Evolutionary conservation across 2,797 vertebrate species (phyloP).

Genomic region (Carcharodon carcharias): DNA sequence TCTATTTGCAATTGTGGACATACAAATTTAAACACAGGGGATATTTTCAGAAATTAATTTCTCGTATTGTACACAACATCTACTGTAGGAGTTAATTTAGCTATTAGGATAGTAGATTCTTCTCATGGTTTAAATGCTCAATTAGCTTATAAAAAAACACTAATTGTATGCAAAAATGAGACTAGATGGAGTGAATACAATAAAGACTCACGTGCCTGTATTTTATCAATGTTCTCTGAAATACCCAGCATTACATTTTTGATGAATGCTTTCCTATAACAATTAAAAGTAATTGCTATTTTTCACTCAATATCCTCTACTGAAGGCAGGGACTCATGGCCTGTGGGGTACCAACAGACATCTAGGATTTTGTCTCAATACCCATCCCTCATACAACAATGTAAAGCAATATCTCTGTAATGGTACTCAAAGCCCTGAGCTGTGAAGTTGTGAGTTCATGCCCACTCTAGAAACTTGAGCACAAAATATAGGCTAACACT

Average conservation of each 20-base stretch:
- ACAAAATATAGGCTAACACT: background rate
- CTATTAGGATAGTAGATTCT: background rate
- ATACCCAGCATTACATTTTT: background rate
- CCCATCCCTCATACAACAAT: background rate
- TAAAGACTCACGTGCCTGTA: background rate
- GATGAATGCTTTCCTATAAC: background rate
- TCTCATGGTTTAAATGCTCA: conserved; percentile 12
- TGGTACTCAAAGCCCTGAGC: background rate
- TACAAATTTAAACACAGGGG: background rate
- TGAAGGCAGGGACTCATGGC: background rate
- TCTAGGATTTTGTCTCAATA: background rate
- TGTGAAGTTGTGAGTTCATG: background rate
- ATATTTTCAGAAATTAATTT: conserved; percentile 32
- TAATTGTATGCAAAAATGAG: background rate
- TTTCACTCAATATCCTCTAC: background rate
- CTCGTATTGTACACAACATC: background rate
- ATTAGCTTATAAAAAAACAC: conserved; percentile 14
- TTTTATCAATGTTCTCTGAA: background rate
- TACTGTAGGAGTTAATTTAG: background rate
- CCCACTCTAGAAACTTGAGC: background rate
- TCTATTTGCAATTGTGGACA: background rate
- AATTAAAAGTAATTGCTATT: conserved; percentile 9
- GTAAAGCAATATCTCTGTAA: background rate
- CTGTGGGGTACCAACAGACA: background rate
- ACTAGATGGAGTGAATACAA: background rate